phyloP scores from a whole-genome alignment of 1,140 invertebrate species.

The Aphelenchoides avenae region DNA sequence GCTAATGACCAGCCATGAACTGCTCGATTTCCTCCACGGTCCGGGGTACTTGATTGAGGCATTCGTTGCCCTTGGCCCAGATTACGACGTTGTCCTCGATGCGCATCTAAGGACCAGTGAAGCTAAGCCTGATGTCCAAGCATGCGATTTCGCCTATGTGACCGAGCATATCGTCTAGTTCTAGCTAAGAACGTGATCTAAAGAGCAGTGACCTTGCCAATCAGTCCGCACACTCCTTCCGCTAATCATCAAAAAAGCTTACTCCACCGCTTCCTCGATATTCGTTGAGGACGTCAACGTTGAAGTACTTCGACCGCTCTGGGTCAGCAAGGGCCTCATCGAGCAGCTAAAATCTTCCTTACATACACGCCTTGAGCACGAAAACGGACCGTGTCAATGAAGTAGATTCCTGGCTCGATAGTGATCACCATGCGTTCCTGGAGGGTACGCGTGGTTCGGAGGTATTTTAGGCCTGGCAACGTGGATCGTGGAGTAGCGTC shows the following conservation, averaged over 20 bases:
- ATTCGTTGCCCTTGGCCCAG: slow-evolving; percentile 76
- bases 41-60: slow-evolving; percentile 63
- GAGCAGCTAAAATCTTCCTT: slow-evolving; percentile 61
- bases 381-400: slow-evolving; percentile 67
- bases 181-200: too few relatives aligned
- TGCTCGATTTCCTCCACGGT: slow-evolving; percentile 27
- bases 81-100: slow-evolving; percentile 92
- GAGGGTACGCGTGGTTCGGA: slow-evolving; percentile 76
- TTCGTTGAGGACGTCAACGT: slow-evolving; percentile 69
- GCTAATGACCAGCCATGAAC: too few relatives aligned
- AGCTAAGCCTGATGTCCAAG: too few relatives aligned
- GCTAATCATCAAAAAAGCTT: slow-evolving; percentile 93
- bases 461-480: slow-evolving; percentile 69
- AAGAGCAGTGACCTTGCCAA: too few relatives aligned
- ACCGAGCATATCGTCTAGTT: too few relatives aligned
- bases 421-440: slow-evolving; percentile 85
- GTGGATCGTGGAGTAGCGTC: slow-evolving; percentile 60
- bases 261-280: slow-evolving; percentile 78
- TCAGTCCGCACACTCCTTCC: too few relatives aligned
- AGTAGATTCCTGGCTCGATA: slow-evolving; percentile 92
- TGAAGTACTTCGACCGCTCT: slow-evolving; percentile 69
- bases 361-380: background rate
- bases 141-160: too few relatives aligned
- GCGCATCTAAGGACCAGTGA: too few relatives aligned
- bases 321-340: slow-evolving; percentile 63